Base-by-base conservation (phyloP, 2,888 invertebrate genomes). In the Biston stratarius region DNA sequence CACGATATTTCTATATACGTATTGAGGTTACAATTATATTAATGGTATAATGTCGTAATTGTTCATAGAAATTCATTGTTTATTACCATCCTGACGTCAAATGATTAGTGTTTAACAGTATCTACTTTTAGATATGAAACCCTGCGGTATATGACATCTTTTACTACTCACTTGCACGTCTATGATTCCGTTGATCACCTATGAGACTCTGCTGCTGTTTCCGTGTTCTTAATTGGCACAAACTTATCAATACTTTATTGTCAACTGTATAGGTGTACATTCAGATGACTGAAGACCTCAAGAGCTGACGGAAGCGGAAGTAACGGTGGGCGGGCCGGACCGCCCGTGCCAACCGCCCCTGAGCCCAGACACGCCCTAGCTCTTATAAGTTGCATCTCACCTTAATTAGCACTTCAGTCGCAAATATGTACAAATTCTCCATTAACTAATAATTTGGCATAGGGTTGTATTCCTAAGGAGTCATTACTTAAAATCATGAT, bases 241-340 rank as follows among this genome's bases (percentile, higher is more conserved):
- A n/a, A 14, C 49, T 34, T 36, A 15, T 15, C 11, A 7, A 14
- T 0, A n/a, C 44, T 9, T 12, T 33, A 12, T 51, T 36, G 34
- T 11, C 3, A n/a, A 38, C 6, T 10, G 36, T 52, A 52, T 45
- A 14, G 60, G n/a, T 63, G 51, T 42, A 48, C 12, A 52, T 51
- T 68, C 51, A 61, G 70, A 74, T 76, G 76, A 72, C 74, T 73
- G 69, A 69, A 77, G 76, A 78, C 74, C 64, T 75, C 74, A 77
- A 74, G 79, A 79, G 77, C 77, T 85, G 83, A 83, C 88, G 92
- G 92, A 94, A 91, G 85, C 92, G 93, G 93, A 94, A 93, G 89
- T 89, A 81, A 85, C 83, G 81, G 92, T 93, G 91, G 93, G 93
- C 93, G 93, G 87, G 84, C 85, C 92, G 88, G 85, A 84, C 89